Percentiles rank a stretch among this genome's conserved stretches.
phyloP scores from a whole-genome alignment of 2,797 vertebrate genomes.

The Coccyzus lansbergi region DNA sequence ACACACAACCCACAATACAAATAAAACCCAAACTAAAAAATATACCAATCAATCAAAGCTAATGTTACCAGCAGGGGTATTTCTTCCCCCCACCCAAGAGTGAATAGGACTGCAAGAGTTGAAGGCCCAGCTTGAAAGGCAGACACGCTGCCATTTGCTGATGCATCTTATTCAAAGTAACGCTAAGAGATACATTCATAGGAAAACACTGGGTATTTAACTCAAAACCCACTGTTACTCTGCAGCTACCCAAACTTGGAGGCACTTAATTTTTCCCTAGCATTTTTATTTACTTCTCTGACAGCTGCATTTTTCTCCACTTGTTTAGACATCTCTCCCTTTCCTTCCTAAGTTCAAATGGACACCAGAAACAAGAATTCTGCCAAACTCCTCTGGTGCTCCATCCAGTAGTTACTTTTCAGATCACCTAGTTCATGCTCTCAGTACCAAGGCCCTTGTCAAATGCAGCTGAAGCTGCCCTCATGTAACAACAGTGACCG shows the following conservation, averaged over 20 bases:
- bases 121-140: background rate
- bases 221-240: background rate
- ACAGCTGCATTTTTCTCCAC: background rate
- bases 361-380: background rate
- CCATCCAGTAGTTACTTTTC: background rate
- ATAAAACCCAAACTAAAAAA: background rate
- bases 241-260: background rate
- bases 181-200: background rate
- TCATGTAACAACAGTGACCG: background rate
- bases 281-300: background rate
- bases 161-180: background rate
- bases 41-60: background rate
- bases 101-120: background rate
- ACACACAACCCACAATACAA: no score
- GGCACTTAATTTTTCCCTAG: background rate
- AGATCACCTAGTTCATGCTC: background rate
- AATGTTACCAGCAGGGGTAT: background rate
- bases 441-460: background rate
- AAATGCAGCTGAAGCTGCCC: background rate
- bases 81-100: background rate
- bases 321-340: background rate
- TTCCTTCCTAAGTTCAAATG: background rate
- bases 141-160: background rate
- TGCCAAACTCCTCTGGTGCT: background rate
- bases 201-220: background rate